Evolutionary conservation across 2,888 invertebrate genomes (phyloP).

Genomic region (Mellilla xanthometata): DNA sequence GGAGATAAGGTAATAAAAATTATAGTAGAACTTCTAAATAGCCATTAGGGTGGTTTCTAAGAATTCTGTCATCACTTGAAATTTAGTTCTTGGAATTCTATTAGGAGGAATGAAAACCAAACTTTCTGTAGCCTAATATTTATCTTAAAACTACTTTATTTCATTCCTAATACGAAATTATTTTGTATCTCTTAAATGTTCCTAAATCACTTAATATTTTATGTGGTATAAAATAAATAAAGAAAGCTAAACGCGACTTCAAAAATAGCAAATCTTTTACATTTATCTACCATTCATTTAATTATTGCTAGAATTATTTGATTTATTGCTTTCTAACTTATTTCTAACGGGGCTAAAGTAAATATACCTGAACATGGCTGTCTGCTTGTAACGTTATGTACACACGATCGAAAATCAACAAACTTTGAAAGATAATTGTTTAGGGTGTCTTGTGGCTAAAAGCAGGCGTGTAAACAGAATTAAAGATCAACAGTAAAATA

Average conservation of each 20-base stretch:
- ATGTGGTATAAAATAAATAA: too few relatives aligned
- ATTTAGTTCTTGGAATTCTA: too few relatives aligned
- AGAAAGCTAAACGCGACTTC: not conserved
- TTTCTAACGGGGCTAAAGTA: slow-evolving; percentile 12
- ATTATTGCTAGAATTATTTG: slow-evolving; percentile 5
- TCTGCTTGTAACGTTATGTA: slow-evolving; percentile 7
- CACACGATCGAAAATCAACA: slow-evolving; percentile 9
- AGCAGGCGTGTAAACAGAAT: not conserved
- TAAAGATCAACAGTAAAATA: too few relatives aligned
- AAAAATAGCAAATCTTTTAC: slow-evolving; percentile 4
- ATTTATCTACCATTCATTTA: slow-evolving; percentile 9
- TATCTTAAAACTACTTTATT: too few relatives aligned
- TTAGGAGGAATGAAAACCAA: too few relatives aligned
- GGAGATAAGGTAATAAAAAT: slow-evolving; percentile 67
- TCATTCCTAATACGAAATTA: too few relatives aligned
- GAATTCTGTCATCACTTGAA: too few relatives aligned
- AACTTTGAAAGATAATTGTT: slow-evolving; percentile 1
- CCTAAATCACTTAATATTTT: too few relatives aligned
- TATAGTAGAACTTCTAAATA: too few relatives aligned
- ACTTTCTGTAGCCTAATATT: too few relatives aligned
- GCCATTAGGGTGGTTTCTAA: too few relatives aligned
- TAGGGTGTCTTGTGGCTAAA: slow-evolving; percentile 2
- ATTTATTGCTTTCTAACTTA: slow-evolving; percentile 15
- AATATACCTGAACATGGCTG: slow-evolving; percentile 14
- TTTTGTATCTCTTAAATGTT: too few relatives aligned